phyloP scores from a whole-genome alignment of 2,113 vertebrate species.

The Lepisosteus osseus region DNA sequence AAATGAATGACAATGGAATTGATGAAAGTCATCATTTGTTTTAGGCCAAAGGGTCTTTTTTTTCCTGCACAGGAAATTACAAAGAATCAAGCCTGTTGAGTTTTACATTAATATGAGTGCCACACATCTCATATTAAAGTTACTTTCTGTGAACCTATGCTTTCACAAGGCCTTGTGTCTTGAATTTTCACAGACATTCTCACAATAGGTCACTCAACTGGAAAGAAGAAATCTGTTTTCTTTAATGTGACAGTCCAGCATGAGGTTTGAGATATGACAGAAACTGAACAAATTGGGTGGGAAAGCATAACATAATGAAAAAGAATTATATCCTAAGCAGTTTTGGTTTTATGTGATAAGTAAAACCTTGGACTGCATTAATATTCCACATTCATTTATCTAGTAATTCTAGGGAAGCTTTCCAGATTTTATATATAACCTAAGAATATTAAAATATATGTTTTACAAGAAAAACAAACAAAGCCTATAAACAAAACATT shows the following conservation, averaged over 20 bases:
- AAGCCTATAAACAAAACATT: no score
- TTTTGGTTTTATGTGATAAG: no score
- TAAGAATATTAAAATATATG: no score
- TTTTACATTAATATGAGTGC: conserved; percentile 19
- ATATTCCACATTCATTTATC: no score
- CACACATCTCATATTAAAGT: conserved; percentile 37
- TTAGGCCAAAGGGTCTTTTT: conserved; percentile 2
- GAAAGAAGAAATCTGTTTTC: conserved; percentile 21
- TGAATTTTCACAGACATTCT: conserved; percentile 50
- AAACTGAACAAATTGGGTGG: neutral
- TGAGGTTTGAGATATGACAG: neutral
- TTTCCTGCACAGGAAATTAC: conserved; percentile 6
- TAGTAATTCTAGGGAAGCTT: no score
- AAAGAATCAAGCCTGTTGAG: conserved; percentile 17
- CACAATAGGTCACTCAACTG: conserved; percentile 60
- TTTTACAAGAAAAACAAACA: no score
- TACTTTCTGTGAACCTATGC: conserved; percentile 50
- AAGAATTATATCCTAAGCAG: neutral
- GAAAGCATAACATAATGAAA: neutral
- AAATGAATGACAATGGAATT: no score
- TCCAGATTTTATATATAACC: no score
- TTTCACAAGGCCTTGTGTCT: conserved; percentile 42
- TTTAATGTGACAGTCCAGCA: neutral
- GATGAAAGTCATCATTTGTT: neutral
- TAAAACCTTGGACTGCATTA: no score